phyloP scores from a whole-genome alignment of 1,140 invertebrate species.

The Parapsyche elsis region DNA sequence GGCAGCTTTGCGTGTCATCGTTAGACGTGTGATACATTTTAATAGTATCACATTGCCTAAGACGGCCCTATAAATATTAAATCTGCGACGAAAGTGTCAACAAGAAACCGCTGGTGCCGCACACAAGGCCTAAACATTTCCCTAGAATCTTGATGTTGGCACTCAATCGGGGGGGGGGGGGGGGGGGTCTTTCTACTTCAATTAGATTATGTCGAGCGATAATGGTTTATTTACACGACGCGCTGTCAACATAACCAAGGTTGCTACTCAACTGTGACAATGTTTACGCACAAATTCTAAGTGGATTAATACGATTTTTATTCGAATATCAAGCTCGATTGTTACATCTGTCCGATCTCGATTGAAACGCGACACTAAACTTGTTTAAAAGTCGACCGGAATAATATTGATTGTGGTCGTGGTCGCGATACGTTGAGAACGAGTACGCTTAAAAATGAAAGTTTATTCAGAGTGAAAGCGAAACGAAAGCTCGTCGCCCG shows the following conservation, averaged over 20 bases:
- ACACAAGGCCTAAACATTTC: not conserved
- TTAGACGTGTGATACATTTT: conserved; percentile 48
- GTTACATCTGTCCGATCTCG: too few species aligned
- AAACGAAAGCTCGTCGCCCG: too few species aligned
- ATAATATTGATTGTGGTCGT: too few species aligned
- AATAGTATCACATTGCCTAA: conserved; percentile 42
- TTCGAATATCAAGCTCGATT: too few species aligned
- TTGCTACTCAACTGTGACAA: not conserved
- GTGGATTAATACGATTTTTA: conserved; percentile 8
- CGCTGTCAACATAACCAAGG: not conserved
- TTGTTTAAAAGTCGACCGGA: too few species aligned
- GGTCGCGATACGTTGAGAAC: too few species aligned
- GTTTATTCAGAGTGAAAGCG: too few species aligned
- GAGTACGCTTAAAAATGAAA: too few species aligned
- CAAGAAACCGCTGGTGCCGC: not conserved
- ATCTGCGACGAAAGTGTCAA: conserved; percentile 29
- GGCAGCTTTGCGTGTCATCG: conserved; percentile 38
- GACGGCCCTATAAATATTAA: conserved; percentile 39
- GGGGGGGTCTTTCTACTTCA: conserved; percentile 5
- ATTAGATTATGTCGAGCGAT: conserved; percentile 27
- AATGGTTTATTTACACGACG: conserved; percentile 30
- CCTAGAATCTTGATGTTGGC: not conserved
- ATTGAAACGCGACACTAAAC: too few species aligned
- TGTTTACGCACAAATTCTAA: not conserved
- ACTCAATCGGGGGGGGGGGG: not conserved